Evolutionary conservation across 2,888 invertebrate genomes (phyloP).

Genomic region (Hypsopygia costalis): DNA sequence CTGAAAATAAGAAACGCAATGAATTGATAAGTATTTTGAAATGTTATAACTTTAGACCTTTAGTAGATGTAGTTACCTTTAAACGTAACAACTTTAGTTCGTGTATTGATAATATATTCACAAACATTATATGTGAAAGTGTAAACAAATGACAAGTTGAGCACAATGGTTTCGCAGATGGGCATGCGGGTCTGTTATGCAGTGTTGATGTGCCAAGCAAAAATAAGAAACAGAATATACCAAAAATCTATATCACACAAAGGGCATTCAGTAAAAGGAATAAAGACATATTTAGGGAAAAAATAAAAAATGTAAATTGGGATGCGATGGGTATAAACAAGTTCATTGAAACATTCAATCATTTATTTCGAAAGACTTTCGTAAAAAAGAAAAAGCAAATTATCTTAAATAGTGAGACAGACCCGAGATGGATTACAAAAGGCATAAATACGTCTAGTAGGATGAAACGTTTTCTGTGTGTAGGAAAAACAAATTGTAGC

Average conservation of each 20-base stretch:
- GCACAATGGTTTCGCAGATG: conserved; percentile 10
- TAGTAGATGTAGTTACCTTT: conserved; percentile 4
- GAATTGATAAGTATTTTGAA: not conserved
- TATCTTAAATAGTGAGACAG: too few species aligned
- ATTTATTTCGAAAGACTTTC: not conserved
- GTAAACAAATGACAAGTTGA: not conserved
- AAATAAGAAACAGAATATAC: too few species aligned
- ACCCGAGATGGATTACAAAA: too few species aligned
- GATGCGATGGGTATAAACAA: too few species aligned
- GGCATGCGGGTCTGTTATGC: conserved; percentile 4
- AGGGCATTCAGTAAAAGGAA: too few species aligned
- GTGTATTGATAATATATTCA: conserved; percentile 9
- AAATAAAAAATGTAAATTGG: too few species aligned
- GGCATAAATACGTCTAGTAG: too few species aligned
- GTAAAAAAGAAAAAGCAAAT: not conserved
- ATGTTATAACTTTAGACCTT: not conserved
- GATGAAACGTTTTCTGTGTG: too few species aligned
- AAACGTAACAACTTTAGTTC: not conserved
- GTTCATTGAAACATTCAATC: not conserved
- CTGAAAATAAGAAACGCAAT: not conserved
- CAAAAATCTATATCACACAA: too few species aligned
- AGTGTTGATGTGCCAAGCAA: too few species aligned
- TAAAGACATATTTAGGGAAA: too few species aligned
- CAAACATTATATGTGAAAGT: not conserved
- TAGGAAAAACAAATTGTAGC: too few species aligned